A percentile compares a stretch with the other conserved stretches of the same genome.
phyloP scores from a whole-genome alignment of 2,113 vertebrate species.

The Vireo altiloquus region DNA sequence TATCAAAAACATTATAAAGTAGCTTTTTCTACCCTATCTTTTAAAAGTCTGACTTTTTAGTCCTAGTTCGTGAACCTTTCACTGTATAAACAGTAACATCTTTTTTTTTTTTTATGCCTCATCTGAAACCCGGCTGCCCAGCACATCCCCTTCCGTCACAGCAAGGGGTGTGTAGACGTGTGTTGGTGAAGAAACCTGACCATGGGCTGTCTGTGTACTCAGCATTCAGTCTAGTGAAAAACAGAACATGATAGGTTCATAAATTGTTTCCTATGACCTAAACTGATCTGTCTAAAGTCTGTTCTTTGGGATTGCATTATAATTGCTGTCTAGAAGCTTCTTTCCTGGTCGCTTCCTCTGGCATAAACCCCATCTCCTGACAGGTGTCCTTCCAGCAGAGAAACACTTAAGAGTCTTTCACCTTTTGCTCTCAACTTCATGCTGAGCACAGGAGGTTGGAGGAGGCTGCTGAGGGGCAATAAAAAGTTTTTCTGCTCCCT shows the following conservation, averaged over 20 bases:
- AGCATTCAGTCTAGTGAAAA: not conserved
- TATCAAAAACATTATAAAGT: slow-evolving; percentile 65
- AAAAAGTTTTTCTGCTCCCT: not conserved
- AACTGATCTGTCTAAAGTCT: slow-evolving; percentile 70
- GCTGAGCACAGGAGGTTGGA: not conserved
- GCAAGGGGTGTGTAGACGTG: not conserved
- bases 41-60: slow-evolving; percentile 75
- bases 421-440: not conserved
- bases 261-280: slow-evolving; percentile 66
- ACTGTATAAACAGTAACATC: slow-evolving; percentile 66
- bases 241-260: slow-evolving; percentile 39
- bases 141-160: slow-evolving; percentile 34
- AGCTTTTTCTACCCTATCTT: slow-evolving; percentile 59
- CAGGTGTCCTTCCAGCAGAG: not conserved
- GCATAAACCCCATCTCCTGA: not conserved
- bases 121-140: slow-evolving; percentile 3
- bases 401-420: not conserved
- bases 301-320: slow-evolving; percentile 51
- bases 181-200: slow-evolving; percentile 72
- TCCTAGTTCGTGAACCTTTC: slow-evolving; percentile 71
- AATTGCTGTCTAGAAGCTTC: slow-evolving; percentile 71
- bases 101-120: not conserved
- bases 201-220: not conserved
- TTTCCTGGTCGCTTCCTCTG: slow-evolving; percentile 18
- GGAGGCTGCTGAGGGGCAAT: not conserved